Percentiles rank a stretch among this genome's conserved stretches.
Evolutionary conservation across 2,797 vertebrate genomes (phyloP).

Genomic region (Danio albolineatus): DNA sequence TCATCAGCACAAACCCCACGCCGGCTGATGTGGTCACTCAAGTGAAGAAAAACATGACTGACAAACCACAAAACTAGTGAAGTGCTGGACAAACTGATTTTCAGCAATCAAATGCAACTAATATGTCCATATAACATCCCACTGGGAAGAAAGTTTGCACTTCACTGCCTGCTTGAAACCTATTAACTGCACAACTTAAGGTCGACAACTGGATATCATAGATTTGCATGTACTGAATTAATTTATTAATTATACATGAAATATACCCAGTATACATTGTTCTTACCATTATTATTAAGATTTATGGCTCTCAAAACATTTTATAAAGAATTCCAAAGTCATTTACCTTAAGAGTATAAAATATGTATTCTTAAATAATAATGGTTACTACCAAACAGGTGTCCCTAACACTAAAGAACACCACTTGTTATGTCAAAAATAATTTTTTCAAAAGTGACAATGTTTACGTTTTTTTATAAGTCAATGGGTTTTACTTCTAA

Average conservation of each 20-base stretch:
- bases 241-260: neutral
- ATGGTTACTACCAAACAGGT: too few relatives aligned
- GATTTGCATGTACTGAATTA: too few relatives aligned
- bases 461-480: neutral
- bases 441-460: too few relatives aligned
- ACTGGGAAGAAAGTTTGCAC: conserved; percentile 16
- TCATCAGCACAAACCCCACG: neutral
- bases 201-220: neutral
- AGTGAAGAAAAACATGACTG: conserved; percentile 8
- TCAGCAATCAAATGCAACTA: neutral
- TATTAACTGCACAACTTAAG: neutral
- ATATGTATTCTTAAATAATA: too few relatives aligned
- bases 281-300: neutral
- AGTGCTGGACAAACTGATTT: neutral
- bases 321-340: neutral
- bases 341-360: too few relatives aligned
- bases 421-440: too few relatives aligned
- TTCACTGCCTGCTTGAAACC: conserved; percentile 16
- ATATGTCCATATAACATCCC: neutral
- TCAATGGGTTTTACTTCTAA: neutral
- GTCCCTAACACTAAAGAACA: too few relatives aligned
- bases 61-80: conserved; percentile 3
- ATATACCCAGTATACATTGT: neutral
- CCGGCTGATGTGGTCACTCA: neutral
- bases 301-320: neutral